Evolutionary conservation across 2,113 vertebrate species (phyloP), one percentile per base, ranked within the genome.

Genomic region (Oreochromis tanganicae): DNA sequence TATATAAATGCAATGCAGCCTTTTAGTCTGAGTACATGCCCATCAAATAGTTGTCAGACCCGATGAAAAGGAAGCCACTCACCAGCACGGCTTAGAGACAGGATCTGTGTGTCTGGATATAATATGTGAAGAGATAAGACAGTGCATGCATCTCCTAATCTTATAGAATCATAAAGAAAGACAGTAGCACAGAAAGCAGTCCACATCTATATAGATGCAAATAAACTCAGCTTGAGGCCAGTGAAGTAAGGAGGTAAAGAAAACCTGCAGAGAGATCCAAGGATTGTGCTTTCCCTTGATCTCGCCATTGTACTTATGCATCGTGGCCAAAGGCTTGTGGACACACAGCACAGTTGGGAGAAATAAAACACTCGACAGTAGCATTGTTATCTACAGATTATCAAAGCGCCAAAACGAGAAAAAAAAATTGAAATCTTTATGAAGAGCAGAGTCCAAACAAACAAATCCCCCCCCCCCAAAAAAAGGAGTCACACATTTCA

Each of bases 41-140:
- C 78, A 61, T 86, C 80, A 21, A 92, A 92, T 86, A 90, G 73
- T 89, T 92, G 88, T 91, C 89, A 89, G 90, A 82, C 57, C 50
- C 83, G 87, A 92, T 92, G 85, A 92, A 94, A 91, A 93, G 79
- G 54, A 84, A 94, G 86, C 85, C 81, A 85, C 54, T 93, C 63
- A 82, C 84, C n/a, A 89, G 75, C 57, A 57, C 81, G 54, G 81
- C 82, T 91, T 83, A 84, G 86, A 90, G 92, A 92, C 83, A 55
- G 61, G 82, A 90, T 91, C 86, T 86, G 38, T 86, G 87, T 32
- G 84, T 84, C 66, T 93, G 83, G 90, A 91, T 52, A 82, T 52
- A 21, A 78, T 71, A 87, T 87, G 80, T 17, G 52, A 54, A 43
- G 79, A 87, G 80, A 91, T 80, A 89, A 89, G 68, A 86, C 83